These are phyloP conservation scores for Eristalis intricaria DNA, from an alignment of 2,888 invertebrate genomes.

Conservation along the genomic window DNA sequence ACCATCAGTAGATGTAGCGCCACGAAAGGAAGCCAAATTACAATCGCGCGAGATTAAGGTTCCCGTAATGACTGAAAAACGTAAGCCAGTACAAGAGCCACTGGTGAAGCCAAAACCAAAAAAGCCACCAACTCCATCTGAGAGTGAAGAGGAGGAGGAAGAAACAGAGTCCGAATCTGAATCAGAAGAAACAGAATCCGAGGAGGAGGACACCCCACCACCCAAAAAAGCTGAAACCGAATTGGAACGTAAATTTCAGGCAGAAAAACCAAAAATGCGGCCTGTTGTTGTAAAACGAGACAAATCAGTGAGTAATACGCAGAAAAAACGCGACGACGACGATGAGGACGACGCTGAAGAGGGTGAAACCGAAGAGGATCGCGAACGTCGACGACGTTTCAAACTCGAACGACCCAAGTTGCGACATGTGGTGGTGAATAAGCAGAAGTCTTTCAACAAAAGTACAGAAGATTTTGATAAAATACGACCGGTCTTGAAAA, in stretches of 20 bases:
- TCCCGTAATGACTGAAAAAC: slow-evolving; percentile 77
- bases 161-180: slow-evolving; percentile 74
- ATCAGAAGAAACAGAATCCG: slow-evolving; percentile 72
- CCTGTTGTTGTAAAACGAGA: slow-evolving; percentile 79
- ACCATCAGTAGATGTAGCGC: slow-evolving; percentile 49
- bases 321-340: slow-evolving; percentile 77
- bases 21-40: slow-evolving; percentile 72
- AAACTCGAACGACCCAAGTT: slow-evolving; percentile 80
- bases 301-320: slow-evolving; percentile 76
- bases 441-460: slow-evolving; percentile 79
- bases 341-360: slow-evolving; percentile 78
- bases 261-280: slow-evolving; percentile 80
- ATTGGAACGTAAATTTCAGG: slow-evolving; percentile 80
- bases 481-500: slow-evolving; percentile 79
- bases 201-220: slow-evolving; percentile 73
- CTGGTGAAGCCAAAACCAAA: slow-evolving; percentile 75
- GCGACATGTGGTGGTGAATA: slow-evolving; percentile 79
- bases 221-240: slow-evolving; percentile 77
- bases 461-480: slow-evolving; percentile 79
- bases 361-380: slow-evolving; percentile 79
- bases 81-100: slow-evolving; percentile 74
- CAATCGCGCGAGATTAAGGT: slow-evolving; percentile 80
- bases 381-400: slow-evolving; percentile 78
- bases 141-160: slow-evolving; percentile 73
- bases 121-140: slow-evolving; percentile 78